These are phyloP conservation scores for Helleia helle DNA, from an alignment of 2,888 invertebrate species.

Conservation along the genomic window DNA sequence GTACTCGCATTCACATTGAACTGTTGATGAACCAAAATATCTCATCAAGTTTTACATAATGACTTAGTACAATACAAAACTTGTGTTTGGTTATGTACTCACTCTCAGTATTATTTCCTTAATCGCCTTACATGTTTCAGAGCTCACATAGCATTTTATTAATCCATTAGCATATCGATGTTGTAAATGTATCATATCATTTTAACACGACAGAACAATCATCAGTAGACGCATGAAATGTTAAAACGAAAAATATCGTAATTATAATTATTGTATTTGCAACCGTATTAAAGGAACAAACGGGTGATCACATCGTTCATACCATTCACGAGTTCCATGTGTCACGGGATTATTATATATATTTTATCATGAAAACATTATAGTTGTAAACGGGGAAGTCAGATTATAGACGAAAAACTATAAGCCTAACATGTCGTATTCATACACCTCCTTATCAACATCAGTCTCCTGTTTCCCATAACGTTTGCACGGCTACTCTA, in stretches of 20 bases:
- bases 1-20: no score
- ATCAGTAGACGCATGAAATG: neutral
- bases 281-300: neutral
- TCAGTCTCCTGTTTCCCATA: constrained; percentile 29
- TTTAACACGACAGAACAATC: neutral
- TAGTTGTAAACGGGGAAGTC: constrained; percentile 19
- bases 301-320: neutral
- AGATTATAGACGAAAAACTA: constrained; percentile 24
- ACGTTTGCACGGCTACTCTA: constrained; percentile 6
- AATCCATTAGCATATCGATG: neutral
- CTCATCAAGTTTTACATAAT: no score
- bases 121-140: neutral
- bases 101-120: neutral
- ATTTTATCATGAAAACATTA: neutral
- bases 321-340: neutral
- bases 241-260: neutral
- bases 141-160: neutral
- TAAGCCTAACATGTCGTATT: constrained; percentile 19
- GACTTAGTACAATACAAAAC: no score
- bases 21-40: no score
- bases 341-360: neutral
- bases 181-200: neutral
- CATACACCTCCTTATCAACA: constrained; percentile 26
- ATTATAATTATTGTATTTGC: neutral
- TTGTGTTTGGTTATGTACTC: no score